Evolutionary conservation across 2,888 invertebrate species (phyloP).

Genomic region (Lithophane leautieri): DNA sequence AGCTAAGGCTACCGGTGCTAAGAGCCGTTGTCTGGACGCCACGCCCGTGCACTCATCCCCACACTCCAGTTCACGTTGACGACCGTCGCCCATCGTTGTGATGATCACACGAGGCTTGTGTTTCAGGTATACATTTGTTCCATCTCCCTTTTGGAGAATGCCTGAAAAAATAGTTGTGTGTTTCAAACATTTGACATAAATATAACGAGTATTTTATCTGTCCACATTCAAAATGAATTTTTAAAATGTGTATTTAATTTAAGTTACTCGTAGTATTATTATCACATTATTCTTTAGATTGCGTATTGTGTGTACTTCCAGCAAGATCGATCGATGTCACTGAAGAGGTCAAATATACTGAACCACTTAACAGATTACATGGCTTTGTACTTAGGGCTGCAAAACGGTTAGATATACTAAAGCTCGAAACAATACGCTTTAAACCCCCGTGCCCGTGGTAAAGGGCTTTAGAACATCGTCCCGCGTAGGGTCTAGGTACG

Average conservation of each 20-base stretch:
- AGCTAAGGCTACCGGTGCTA: conserved; percentile 98
- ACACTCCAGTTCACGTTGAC: conserved; percentile 96
- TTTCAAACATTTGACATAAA: neutral
- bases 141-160: conserved; percentile 99
- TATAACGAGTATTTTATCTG: neutral
- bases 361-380: conserved; percentile 68
- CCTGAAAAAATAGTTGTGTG: conserved; percentile 86
- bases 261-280: neutral
- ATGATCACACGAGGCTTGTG: conserved; percentile 97
- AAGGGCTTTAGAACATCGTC: conserved; percentile 30
- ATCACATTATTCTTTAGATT: conserved; percentile 11
- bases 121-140: conserved; percentile 98
- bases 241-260: neutral
- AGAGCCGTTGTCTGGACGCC: conserved; percentile 94
- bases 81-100: conserved; percentile 97
- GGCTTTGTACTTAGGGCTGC: conserved; percentile 64
- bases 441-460: conserved; percentile 25
- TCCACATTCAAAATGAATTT: neutral
- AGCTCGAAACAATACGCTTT: conserved; percentile 43
- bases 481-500: neutral
- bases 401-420: conserved; percentile 58
- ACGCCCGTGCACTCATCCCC: conserved; percentile 92
- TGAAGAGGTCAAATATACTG: conserved; percentile 60
- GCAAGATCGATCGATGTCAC: conserved; percentile 43
- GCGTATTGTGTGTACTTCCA: conserved; percentile 29